These are phyloP conservation scores for Halichoeres trimaculatus DNA, from an alignment of 2,113 vertebrate species.

Conservation along the genomic window DNA sequence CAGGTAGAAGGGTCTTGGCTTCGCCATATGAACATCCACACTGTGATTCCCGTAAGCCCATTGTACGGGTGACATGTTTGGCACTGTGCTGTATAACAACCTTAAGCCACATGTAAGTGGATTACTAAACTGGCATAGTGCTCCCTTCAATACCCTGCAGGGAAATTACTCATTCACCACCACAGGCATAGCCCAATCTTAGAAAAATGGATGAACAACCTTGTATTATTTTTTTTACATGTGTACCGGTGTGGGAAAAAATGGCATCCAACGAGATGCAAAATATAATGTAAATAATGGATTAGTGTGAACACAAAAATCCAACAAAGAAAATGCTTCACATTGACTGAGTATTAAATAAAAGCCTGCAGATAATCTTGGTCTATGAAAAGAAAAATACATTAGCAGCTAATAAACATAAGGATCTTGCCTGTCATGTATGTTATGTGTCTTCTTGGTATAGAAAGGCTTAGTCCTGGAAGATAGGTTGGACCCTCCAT, in stretches of 20 bases:
- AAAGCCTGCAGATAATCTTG: neutral
- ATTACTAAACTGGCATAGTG: slow-evolving; percentile 45
- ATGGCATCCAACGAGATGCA: neutral
- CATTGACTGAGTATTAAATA: neutral
- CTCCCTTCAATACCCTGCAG: slow-evolving; percentile 37
- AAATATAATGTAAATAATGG: neutral
- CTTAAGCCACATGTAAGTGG: slow-evolving; percentile 47
- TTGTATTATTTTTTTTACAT: neutral
- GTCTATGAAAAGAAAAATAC: too few relatives aligned
- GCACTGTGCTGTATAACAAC: slow-evolving; percentile 33
- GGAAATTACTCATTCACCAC: slow-evolving; percentile 40
- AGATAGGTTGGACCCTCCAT: neutral
- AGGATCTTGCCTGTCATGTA: neutral
- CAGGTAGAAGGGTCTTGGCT: slow-evolving; percentile 8
- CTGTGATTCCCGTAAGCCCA: slow-evolving; percentile 45
- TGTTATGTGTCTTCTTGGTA: slow-evolving; percentile 9
- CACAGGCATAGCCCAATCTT: slow-evolving; percentile 5
- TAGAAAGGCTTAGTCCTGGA: slow-evolving; percentile 2
- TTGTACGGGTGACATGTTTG: slow-evolving; percentile 47
- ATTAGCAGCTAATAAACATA: too few relatives aligned
- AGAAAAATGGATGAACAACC: slow-evolving; percentile 1
- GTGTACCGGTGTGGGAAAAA: slow-evolving; percentile 7
- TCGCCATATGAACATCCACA: slow-evolving; percentile 37
- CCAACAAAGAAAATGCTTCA: neutral
- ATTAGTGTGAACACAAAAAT: neutral